Evolutionary conservation across 2,113 vertebrate species (phyloP), one percentile per base, ranked within the genome.

Genomic region (Seriola rivoliana): DNA sequence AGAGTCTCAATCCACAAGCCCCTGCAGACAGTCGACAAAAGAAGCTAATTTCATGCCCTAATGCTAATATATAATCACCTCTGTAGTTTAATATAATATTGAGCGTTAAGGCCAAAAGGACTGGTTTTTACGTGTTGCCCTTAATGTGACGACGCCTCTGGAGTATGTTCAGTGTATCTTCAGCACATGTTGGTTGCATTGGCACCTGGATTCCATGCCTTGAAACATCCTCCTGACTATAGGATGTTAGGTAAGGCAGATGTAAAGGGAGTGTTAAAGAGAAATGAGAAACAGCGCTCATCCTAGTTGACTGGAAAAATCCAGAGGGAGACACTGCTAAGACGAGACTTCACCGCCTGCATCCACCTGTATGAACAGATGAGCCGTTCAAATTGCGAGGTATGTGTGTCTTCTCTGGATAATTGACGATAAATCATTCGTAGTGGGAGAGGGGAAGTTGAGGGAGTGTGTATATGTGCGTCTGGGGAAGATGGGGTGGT

Each of bases 331-430:
- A 55, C 32, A 21, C 54, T 17, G 76, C 57, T 62, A 65, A 80
- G 74, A 85, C 2, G 1, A 85, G 66, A 57, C 46, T 76, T 84
- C 78, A 65, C 55, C 54, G 16, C 66, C 69, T 73, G 74, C 60
- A 74, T 88, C 80, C 87, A 90, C 90, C 90, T 91, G 87, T 74
- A 88, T 78, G 84, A 75, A 81, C 77, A 36, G 82, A 88, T 85
- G 87, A 93, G 75, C 77, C 76, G 1, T 89, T 84, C 57, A 90
- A 89, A 90, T 87, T 62, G 67, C 9, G 48, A 79, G 84, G 81
- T 64, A 91, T 93, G 87, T 91, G 88, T 77, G 71, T 89, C 84
- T 93, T 71, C 82, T 68, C 79, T 82, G 79, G 68, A 80, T 84
- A 90, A 85, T 19, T 59, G 79, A 84, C 83, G 59, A 77, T 94